These are phyloP conservation scores for Parthenolecanium corni DNA, from an alignment of 2,888 invertebrate genomes.

Conservation along the genomic window DNA sequence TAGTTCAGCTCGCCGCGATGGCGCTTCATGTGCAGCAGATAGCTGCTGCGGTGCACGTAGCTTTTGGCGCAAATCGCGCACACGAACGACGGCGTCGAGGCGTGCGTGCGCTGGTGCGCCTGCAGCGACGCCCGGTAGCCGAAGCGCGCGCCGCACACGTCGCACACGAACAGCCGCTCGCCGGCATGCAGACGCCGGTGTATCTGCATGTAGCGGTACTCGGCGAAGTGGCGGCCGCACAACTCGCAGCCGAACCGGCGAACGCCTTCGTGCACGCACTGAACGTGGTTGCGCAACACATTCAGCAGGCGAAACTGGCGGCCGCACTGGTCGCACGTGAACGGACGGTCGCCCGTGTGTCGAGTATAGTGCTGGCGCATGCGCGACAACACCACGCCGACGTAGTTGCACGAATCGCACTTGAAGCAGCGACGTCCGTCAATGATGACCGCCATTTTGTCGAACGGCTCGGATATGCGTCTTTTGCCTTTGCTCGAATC, in stretches of 20 bases:
- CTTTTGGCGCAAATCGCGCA: constrained; percentile 44
- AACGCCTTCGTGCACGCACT: constrained; percentile 40
- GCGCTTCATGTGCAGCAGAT: constrained; percentile 25
- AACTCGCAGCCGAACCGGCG: constrained; percentile 29
- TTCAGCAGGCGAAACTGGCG: constrained; percentile 37
- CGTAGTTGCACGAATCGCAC: constrained; percentile 13
- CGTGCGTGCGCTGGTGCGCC: constrained; percentile 45
- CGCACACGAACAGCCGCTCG: constrained; percentile 41
- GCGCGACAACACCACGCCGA: constrained; percentile 13
- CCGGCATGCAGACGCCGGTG: constrained; percentile 40
- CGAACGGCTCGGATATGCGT: constrained; percentile 29
- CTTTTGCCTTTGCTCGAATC: no score
- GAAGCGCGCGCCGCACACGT: constrained; percentile 38
- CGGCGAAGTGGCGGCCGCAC: constrained; percentile 40
- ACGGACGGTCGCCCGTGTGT: constrained; percentile 37
- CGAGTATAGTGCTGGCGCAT: constrained; percentile 26
- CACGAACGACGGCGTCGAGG: constrained; percentile 40
- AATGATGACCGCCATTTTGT: constrained; percentile 34
- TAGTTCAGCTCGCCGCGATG: constrained; percentile 30
- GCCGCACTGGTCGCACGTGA: constrained; percentile 39
- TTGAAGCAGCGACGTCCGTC: constrained; percentile 30
- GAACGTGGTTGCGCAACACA: constrained; percentile 38
- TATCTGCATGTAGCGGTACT: constrained; percentile 41
- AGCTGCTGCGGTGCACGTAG: constrained; percentile 39
- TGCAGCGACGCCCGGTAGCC: constrained; percentile 42